Evolutionary conservation across 1,140 invertebrate genomes (phyloP), one percentile per base, ranked within the genome.

Genomic region (Aphelinus certus): DNA sequence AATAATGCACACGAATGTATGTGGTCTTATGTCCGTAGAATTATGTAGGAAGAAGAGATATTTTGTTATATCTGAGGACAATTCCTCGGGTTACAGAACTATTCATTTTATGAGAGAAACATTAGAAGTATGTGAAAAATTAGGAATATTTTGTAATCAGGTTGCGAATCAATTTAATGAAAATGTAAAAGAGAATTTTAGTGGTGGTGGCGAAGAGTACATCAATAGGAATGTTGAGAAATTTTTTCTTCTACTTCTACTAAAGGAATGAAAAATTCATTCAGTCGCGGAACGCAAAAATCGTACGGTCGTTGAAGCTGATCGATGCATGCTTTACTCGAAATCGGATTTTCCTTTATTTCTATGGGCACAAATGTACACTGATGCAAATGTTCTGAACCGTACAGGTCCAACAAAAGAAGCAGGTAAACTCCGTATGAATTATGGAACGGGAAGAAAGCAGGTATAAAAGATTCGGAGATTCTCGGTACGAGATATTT

Each of bases 351-450:
- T 70, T 2, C 61, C 48, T 0, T 7, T 7, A 42, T 61, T 56
- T 68, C 47, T 75, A n/a, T 75, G 65, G 73, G 73, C 73, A 3
- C 60, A 75, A 0, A 49, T 64, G 9, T 70, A 70, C 46, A 75
- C 72, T 2, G 51, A 56, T 1, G 64, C 48, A 3, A 26, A 62
- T 47, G 69, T 71, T 7, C 3, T 71, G 1, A 71, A 71, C 47
- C 26, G 42, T 3, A 71, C 70, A 7, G 53, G 61, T 26, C 49
- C 42, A 6, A 58, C 63, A 2, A 73, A 73, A 10, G 2, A 9
- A 10, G 9, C 9, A 1, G 3, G 2, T 66, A 58, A 60, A 73
- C 71, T 2, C 71, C 71, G 0, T 67, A 51, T 55, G 71, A 73
- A 47, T 48, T 73, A 45, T 73, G 64, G 71, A 7, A 57, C 3